phyloP scores from a whole-genome alignment of 2,797 vertebrate species.

The Trichosurus vulpecula region DNA sequence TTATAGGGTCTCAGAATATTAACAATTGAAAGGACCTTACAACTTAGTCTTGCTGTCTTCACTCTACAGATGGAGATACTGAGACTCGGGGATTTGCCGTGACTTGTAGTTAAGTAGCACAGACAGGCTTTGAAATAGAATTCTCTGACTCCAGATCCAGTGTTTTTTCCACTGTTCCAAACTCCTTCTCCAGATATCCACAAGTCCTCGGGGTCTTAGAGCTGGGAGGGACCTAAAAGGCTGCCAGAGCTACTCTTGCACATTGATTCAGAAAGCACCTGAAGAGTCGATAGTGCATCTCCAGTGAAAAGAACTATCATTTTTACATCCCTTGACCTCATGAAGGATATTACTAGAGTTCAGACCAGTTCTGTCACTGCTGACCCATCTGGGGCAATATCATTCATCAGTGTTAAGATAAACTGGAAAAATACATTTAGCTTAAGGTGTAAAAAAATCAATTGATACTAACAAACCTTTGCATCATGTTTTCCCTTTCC shows the following conservation, averaged over 20 bases:
- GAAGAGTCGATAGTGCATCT: neutral
- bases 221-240: neutral
- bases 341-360: neutral
- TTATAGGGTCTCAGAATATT: neutral
- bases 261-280: neutral
- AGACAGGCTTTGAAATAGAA: neutral
- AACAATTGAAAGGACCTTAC: neutral
- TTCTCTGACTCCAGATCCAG: neutral
- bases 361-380: neutral
- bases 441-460: neutral
- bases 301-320: neutral
- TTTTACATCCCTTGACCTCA: neutral
- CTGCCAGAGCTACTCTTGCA: neutral
- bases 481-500: neutral
- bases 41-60: neutral
- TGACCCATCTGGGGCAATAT: neutral
- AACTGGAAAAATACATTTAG: neutral
- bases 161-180: neutral
- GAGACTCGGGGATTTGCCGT: neutral
- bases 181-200: neutral
- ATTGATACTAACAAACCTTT: neutral
- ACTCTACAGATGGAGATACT: neutral
- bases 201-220: neutral
- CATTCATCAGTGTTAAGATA: neutral
- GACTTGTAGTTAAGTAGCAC: too few species aligned